Base-by-base conservation (phyloP, 2,888 invertebrate genomes). In the Lasioglossum marginatum region DNA sequence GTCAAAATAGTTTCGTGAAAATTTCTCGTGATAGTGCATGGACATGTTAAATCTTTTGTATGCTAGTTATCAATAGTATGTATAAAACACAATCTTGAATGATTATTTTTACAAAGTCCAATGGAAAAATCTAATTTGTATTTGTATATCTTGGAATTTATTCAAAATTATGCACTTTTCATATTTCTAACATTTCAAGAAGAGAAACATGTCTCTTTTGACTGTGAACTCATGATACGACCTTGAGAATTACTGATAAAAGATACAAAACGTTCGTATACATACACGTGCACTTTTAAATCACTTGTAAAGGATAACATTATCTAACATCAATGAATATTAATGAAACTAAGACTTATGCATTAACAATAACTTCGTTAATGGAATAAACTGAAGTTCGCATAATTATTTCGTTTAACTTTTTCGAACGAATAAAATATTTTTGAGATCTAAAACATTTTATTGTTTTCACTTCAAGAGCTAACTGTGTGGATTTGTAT, bases 1-100 rank as follows among this genome's bases (percentile, higher is more conserved):
- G 97, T 95, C 88, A 43, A 74, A 57, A 68, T 52, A 48, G 4
- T 74, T 70, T 77, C 68, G 3, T n/a, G 19, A 14, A 70, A 34
- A 48, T 60, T 43, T 66, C 19, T 63, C 66, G 66, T 60, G 4
- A 19, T 57, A 27, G 14, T 70, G 52, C 52, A 52, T 73, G 34
- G 23, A 43, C 37, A 2, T 57, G 45, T 73, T n/a, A 70, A 63
- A 43, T 66, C 76, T 37, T 34, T 71, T 52, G n/a, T 71, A n/a
- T 52, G 12, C 60, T 76, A 27, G 12, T 70, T 43, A 77, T 45
- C 23, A 52, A 16, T 40, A 27, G 14, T 27, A 8, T 48, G 19
- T 60, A 27, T 40, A 43, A 27, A 31, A 12, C 37, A 23, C 19
- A 73, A 16, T 68, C 14, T 14, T 68, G 4, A 37, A 74, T 37